Conservation (phyloP, 92 coral and sea anemone species). For the Pocillopora meandrina region DNA sequence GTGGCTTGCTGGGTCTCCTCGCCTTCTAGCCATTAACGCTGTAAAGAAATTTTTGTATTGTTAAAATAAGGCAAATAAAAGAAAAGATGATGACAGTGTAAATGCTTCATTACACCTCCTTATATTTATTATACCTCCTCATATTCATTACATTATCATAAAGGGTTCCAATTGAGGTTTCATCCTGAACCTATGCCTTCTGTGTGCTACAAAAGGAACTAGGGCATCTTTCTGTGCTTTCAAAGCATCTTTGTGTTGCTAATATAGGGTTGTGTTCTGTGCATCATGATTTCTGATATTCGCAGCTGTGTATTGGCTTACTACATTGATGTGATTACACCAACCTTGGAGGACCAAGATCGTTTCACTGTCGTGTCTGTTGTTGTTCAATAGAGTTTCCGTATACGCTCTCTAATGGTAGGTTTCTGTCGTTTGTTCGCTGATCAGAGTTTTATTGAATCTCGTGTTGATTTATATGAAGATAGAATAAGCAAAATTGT, state of each 20-base stretch:
- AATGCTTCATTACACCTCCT: too few relatives aligned
- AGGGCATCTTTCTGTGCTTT: neutral
- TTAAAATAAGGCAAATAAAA: too few relatives aligned
- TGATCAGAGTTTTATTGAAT: slow-evolving; percentile 1
- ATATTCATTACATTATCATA: too few relatives aligned
- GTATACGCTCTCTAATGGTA: neutral
- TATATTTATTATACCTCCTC: too few relatives aligned
- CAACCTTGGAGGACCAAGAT: neutral
- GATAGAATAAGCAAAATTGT: neutral
- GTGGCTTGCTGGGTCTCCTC: too few relatives aligned
- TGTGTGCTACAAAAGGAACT: neutral
- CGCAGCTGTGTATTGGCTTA: too few relatives aligned
- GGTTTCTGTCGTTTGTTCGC: neutral
- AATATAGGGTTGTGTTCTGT: neutral
- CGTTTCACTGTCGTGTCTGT: neutral
- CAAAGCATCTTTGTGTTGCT: neutral
- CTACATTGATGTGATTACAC: neutral
- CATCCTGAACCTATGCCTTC: neutral
- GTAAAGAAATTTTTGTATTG: too few relatives aligned
- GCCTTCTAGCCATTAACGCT: too few relatives aligned
- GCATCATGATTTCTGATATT: neutral
- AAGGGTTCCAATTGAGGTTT: neutral
- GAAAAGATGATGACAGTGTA: too few relatives aligned
- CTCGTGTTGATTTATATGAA: neutral
- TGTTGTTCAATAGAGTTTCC: neutral